Percentiles rank a stretch among this genome's conserved stretches.
Evolutionary conservation across 1,140 invertebrate species (phyloP).

Genomic region (Tigriopus japonicus): DNA sequence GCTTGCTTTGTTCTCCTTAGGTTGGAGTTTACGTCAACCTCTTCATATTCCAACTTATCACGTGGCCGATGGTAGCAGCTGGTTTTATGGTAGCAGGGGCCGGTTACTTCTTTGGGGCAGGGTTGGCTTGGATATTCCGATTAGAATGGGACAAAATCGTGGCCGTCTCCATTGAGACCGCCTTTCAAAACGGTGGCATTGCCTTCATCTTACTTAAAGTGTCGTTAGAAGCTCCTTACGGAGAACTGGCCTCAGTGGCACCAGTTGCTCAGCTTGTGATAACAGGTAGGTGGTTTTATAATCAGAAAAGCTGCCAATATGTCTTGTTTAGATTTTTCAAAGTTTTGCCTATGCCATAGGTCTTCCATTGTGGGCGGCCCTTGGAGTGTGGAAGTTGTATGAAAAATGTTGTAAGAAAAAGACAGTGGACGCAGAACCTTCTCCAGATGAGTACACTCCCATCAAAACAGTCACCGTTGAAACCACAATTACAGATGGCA

Average conservation of each 20-base stretch:
- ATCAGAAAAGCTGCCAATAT: background rate
- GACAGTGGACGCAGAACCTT: background rate
- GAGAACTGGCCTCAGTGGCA: conserved; percentile 27
- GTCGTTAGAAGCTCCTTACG: conserved; percentile 28
- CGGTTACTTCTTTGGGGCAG: conserved; percentile 16
- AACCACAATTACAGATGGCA: too few relatives aligned
- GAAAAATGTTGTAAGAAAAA: conserved; percentile 4
- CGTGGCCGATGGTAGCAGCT: conserved; percentile 14
- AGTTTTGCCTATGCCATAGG: background rate
- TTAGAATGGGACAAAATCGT: conserved; percentile 22
- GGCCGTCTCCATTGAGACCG: conserved; percentile 33
- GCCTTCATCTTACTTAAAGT: conserved; percentile 28
- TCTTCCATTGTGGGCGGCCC: background rate
- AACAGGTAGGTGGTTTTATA: background rate
- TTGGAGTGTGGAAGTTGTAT: conserved; percentile 1
- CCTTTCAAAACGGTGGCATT: conserved; percentile 31
- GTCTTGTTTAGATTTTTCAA: background rate
- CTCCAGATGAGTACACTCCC: too few relatives aligned
- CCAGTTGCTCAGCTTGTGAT: conserved; percentile 22
- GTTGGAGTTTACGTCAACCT: conserved; percentile 16
- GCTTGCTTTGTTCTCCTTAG: conserved; percentile 14
- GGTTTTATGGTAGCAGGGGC: conserved; percentile 11
- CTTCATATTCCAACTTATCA: conserved; percentile 17
- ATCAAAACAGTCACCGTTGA: too few relatives aligned
- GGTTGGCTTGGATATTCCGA: conserved; percentile 14